Percentiles rank a stretch among this genome's conserved stretches.
Conservation (phyloP, 2,888 invertebrate species). For the Lumbricus terrestris region DNA sequence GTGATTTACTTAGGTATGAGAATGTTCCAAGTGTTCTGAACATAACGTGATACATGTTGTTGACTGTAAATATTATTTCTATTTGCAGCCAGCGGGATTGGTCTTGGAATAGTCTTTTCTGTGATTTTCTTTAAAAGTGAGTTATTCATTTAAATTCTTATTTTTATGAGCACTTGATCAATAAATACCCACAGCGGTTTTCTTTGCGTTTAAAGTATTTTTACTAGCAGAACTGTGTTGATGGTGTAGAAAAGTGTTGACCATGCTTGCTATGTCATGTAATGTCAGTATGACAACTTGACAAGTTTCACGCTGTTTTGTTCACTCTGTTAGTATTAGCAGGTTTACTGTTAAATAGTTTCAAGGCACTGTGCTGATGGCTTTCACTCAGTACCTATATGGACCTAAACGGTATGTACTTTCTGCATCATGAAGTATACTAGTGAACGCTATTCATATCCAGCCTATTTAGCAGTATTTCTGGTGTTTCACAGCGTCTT, state of each 20-base stretch:
- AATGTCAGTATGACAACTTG: not conserved
- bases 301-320: not conserved
- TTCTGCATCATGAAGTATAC: not conserved
- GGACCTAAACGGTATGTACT: no score
- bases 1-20: not conserved
- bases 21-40: not conserved
- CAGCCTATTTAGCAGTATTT: not conserved
- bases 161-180: not conserved
- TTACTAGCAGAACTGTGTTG: not conserved
- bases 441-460: not conserved
- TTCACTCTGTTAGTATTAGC: not conserved
- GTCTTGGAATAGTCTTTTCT: constrained; percentile 79
- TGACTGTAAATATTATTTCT: constrained; percentile 34
- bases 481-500: no score
- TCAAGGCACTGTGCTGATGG: not conserved
- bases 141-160: not conserved
- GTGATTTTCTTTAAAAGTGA: constrained; percentile 76
- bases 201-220: not conserved
- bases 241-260: not conserved
- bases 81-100: constrained; percentile 75
- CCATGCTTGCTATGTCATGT: not conserved
- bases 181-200: not conserved
- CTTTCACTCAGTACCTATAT: not conserved
- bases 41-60: not conserved
- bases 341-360: not conserved